A percentile compares a stretch with the other conserved stretches of the same genome.
These are phyloP conservation scores for Zeuzera pyrina DNA, from an alignment of 2,888 invertebrate species.

Conservation along the genomic window DNA sequence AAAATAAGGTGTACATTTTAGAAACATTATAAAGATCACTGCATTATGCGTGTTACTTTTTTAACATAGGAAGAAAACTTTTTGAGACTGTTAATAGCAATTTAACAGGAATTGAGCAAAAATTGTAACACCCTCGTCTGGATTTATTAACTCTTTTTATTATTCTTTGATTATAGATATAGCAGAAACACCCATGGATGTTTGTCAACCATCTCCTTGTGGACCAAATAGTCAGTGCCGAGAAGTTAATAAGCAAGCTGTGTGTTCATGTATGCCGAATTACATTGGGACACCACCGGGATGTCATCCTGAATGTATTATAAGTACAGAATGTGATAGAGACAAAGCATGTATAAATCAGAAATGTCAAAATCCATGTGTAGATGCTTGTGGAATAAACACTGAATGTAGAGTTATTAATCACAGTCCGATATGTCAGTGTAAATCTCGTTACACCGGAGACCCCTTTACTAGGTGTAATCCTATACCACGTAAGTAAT, in stretches of 20 bases:
- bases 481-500: conserved; percentile 64
- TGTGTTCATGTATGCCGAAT: conserved; percentile 81
- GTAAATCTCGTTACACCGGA: conserved; percentile 76
- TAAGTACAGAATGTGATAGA: conserved; percentile 81
- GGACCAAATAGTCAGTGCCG: conserved; percentile 84
- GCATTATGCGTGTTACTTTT: too few species aligned
- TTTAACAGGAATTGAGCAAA: too few species aligned
- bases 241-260: conserved; percentile 80
- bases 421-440: conserved; percentile 85
- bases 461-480: conserved; percentile 77
- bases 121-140: too few species aligned
- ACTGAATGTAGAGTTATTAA: conserved; percentile 82
- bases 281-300: conserved; percentile 82
- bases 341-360: conserved; percentile 83
- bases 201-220: conserved; percentile 82
- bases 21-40: too few species aligned
- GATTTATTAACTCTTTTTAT: not conserved
- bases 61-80: too few species aligned
- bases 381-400: conserved; percentile 78
- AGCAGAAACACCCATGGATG: conserved; percentile 46
- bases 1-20: too few species aligned
- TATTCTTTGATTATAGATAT: conserved; percentile 31
- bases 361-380: conserved; percentile 85
- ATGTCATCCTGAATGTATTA: conserved; percentile 84
- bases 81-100: too few species aligned